These are phyloP conservation scores for Dipodomys spectabilis DNA, from an alignment of 2,113 vertebrate species.

Conservation along the genomic window DNA sequence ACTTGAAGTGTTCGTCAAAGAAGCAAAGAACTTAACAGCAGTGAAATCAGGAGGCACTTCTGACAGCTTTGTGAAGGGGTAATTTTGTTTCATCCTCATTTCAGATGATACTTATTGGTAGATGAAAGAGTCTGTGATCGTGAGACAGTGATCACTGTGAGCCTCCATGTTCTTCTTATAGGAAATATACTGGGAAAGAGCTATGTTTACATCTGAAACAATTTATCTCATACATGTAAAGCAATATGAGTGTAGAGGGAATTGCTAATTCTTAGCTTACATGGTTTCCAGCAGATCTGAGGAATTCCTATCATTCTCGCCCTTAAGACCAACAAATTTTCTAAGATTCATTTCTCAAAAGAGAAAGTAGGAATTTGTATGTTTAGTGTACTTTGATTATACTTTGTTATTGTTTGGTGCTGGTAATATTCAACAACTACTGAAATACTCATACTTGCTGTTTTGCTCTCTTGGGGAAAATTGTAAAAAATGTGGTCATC, in stretches of 20 bases:
- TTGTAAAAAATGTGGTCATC: background rate
- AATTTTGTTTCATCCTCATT: constrained; percentile 47
- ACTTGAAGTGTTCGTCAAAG: constrained; percentile 96
- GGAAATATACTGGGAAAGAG: background rate
- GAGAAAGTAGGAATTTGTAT: constrained; percentile 13
- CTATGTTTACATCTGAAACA: background rate
- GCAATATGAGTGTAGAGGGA: rapidly evolving
- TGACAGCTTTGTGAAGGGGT: constrained; percentile 98
- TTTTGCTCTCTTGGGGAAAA: constrained; percentile 28
- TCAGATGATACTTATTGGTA: background rate
- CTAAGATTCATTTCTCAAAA: constrained; percentile 21
- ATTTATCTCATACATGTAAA: background rate
- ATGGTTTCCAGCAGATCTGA: background rate
- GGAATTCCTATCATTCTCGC: background rate
- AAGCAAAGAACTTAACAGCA: constrained; percentile 97
- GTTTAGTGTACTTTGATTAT: constrained; percentile 35
- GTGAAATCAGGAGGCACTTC: constrained; percentile 96
- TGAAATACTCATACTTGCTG: background rate
- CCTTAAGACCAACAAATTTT: constrained; percentile 26
- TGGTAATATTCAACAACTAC: background rate
- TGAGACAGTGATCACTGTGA: background rate
- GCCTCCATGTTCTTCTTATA: background rate
- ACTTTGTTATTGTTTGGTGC: constrained; percentile 17
- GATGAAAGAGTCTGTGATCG: background rate
- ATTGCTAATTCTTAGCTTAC: background rate